These are phyloP conservation scores for Desmophyllum pertusum DNA, from an alignment of 92 coral and sea anemone species.

Conservation along the genomic window DNA sequence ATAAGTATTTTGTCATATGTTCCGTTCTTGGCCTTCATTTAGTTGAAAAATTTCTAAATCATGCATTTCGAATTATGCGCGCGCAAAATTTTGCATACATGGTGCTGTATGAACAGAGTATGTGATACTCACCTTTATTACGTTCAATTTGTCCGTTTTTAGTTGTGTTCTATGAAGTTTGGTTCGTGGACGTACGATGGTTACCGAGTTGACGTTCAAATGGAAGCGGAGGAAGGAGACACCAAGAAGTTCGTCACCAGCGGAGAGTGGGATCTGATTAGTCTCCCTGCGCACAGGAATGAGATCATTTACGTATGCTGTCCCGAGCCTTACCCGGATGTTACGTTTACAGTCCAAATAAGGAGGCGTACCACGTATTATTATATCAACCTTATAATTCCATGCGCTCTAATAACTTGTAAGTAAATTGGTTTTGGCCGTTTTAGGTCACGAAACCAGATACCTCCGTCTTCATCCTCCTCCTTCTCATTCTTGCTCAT, in stretches of 20 bases:
- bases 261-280: slow-evolving; percentile 94
- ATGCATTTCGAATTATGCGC: too few relatives aligned
- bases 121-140: too few relatives aligned
- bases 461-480: background rate
- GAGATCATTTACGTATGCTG: slow-evolving; percentile 84
- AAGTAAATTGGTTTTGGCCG: background rate
- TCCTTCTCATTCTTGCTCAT: background rate
- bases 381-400: slow-evolving; percentile 88
- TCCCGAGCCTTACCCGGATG: slow-evolving; percentile 92
- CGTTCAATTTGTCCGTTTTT: background rate
- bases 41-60: too few relatives aligned
- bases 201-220: slow-evolving; percentile 78
- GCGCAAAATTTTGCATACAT: too few relatives aligned
- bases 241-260: slow-evolving; percentile 77
- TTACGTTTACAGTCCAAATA: slow-evolving; percentile 79
- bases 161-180: slow-evolving; percentile 84
- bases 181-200: slow-evolving; percentile 99
- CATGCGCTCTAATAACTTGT: slow-evolving; percentile 92
- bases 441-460: background rate
- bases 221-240: slow-evolving; percentile 68
- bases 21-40: too few relatives aligned
- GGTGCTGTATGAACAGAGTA: too few relatives aligned
- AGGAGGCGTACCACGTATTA: slow-evolving; percentile 84
- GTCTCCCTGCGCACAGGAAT: slow-evolving; percentile 76
- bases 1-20: too few relatives aligned